Base-by-base conservation (phyloP, 2,888 invertebrate species). In the Nasonovia ribisnigri region DNA sequence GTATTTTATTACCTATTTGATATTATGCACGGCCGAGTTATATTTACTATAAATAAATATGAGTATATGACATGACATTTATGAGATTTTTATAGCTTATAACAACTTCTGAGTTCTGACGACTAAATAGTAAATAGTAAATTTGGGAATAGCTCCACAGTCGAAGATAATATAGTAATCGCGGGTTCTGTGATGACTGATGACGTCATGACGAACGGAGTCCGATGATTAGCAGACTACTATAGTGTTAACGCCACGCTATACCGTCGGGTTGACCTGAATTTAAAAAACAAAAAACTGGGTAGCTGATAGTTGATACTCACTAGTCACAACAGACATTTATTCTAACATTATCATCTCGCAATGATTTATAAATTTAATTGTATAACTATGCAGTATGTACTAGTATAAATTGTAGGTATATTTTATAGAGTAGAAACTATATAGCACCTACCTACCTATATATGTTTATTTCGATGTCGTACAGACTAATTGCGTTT, bases 401-500 rank as follows among this genome's bases (percentile, higher is more conserved):
- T 20, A 54, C 20, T 29, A 16, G 16, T 67, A 36, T n/a, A n/a
- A n/a, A n/a, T 36, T 20, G 67, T 10, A 67, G n/a, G 36, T 60
- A 29, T 67, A 16, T 26, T 13, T n/a, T n/a, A 67, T n/a, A 67
- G 67, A 67, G 67, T 77, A 36, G 8, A 36, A 77, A 42, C 77
- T 77, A 6, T 36, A 36, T 20, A 77, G 36, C 77, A 77, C n/a
- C 36, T 77, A 77, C 16, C 6, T 67, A 60, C n/a, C 29, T 67
- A 43, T 57, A 57, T 57, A 26, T 36, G 16, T n/a, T 42, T 43
- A 11, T 57, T 4, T 13, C 57, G 57, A 67, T 67, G 67, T 67
- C 16, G 67, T 87, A 88, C 36, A 51, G 43, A 92, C 86, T 48
- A 88, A 92, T 92, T 67, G 92, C 92, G 57, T 92, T 92, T 26